Percentiles rank a stretch among this genome's conserved stretches.
phyloP scores from a whole-genome alignment of 2,113 vertebrate species.

The Mus musculus region GRCm39 chr19:52099001-52099500 shows the following conservation, averaged over 20 bases:
- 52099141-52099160: not conserved
- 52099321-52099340: not conserved
- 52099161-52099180: not conserved
- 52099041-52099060: not conserved
- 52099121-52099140: not conserved
- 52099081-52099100: slow-evolving; percentile 72
- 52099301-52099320: not conserved
- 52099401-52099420: not conserved
- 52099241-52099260: not conserved
- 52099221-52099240: slow-evolving; percentile 11
- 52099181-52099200: not conserved
- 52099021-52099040: slow-evolving; percentile 33
- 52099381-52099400: not conserved
- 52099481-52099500: not conserved
- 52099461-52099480: not conserved
- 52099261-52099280: not conserved
- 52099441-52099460: accelerated
- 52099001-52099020: slow-evolving; percentile 55
- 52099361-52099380: not conserved
- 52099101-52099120: not conserved
- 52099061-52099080: slow-evolving; percentile 61
- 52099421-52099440: not conserved
- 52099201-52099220: not conserved
- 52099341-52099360: not conserved
- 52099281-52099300: not conserved